These are phyloP conservation scores for Saxidomus purpurata DNA, from an alignment of 1,140 invertebrate genomes.

Conservation along the genomic window DNA sequence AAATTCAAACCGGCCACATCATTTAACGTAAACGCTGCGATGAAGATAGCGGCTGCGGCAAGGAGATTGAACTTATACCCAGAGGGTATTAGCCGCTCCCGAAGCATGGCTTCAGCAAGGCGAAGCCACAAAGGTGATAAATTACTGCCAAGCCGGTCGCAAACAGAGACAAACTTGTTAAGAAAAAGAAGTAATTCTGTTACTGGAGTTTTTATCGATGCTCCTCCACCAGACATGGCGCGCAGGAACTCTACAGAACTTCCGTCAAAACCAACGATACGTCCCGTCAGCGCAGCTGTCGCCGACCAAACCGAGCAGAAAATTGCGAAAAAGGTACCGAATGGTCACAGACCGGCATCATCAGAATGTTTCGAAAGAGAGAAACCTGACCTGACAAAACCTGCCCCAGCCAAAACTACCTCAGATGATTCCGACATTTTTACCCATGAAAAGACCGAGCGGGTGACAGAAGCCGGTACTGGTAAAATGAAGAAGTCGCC, in stretches of 20 bases:
- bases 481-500: constrained; percentile 57
- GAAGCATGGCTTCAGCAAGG: background rate
- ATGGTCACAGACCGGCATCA: constrained; percentile 20
- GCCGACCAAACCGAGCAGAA: constrained; percentile 11
- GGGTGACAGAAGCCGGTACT: constrained; percentile 41
- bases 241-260: constrained; percentile 66
- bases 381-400: constrained; percentile 28
- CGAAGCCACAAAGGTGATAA: constrained; percentile 25
- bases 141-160: constrained; percentile 47
- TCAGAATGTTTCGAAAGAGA: constrained; percentile 42
- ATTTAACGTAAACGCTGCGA: constrained; percentile 76
- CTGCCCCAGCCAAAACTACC: constrained; percentile 22
- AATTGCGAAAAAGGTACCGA: constrained; percentile 6
- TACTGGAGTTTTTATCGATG: constrained; percentile 79
- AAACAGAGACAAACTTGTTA: constrained; percentile 56
- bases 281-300: constrained; percentile 68
- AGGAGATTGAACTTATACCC: constrained; percentile 74
- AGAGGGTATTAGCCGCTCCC: constrained; percentile 43
- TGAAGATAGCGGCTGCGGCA: constrained; percentile 82
- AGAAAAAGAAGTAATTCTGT: constrained; percentile 78
- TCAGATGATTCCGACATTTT: constrained; percentile 59
- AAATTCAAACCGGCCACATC: constrained; percentile 74
- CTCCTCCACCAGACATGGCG: constrained; percentile 57
- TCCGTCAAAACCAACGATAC: constrained; percentile 20
- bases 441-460: constrained; percentile 49